phyloP scores from a whole-genome alignment of 2,113 vertebrate genomes.

The Poeciliopsis turrubarensis region DNA sequence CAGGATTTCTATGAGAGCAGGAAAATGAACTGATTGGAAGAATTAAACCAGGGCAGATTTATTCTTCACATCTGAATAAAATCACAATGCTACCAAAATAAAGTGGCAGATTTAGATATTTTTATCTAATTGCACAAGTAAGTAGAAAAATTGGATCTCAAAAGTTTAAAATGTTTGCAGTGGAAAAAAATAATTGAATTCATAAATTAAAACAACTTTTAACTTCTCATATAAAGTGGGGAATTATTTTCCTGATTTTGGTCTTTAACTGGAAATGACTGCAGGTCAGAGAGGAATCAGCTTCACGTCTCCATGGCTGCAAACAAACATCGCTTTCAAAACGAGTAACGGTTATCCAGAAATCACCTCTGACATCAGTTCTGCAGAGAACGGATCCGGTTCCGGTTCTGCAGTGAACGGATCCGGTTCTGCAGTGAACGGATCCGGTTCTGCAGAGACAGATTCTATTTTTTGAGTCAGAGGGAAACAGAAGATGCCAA shows the following conservation, averaged over 20 bases:
- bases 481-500: neutral
- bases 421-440: too few relatives aligned
- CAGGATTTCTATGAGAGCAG: neutral
- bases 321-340: too few relatives aligned
- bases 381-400: too few relatives aligned
- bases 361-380: neutral
- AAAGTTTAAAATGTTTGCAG: neutral
- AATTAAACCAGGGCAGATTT: neutral
- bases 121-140: neutral
- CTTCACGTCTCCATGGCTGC: neutral
- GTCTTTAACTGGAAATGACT: neutral
- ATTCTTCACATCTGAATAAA: neutral
- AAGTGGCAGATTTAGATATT: neutral
- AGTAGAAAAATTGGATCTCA: neutral
- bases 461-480: neutral
- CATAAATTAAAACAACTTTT: too few relatives aligned
- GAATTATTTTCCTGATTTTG: neutral
- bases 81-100: neutral
- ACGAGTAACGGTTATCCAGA: neutral
- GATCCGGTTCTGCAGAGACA: too few relatives aligned
- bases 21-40: neutral
- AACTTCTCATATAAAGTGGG: too few relatives aligned
- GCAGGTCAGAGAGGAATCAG: neutral
- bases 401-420: too few relatives aligned
- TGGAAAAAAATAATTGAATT: neutral